Percentiles rank a stretch among this genome's conserved stretches.
Conservation (phyloP, 2,113 vertebrate species). For the Varanus komodoensis region DNA sequence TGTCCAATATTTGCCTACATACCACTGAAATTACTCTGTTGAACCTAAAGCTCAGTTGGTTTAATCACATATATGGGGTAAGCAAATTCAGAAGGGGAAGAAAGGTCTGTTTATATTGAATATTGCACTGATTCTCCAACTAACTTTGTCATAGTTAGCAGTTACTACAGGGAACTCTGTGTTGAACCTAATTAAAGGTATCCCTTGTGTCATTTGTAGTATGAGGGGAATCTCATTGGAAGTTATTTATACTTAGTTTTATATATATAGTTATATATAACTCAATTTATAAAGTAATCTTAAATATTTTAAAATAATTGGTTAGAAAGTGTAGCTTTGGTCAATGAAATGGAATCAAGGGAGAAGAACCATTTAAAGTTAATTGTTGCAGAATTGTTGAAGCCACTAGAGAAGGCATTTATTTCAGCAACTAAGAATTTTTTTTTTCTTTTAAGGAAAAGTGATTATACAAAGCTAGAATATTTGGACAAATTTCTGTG, state of each 20-base stretch:
- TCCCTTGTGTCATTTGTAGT: slow-evolving; percentile 6
- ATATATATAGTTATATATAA: background rate
- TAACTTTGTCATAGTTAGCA: slow-evolving; percentile 9
- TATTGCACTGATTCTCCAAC: background rate
- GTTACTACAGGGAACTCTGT: slow-evolving; percentile 15
- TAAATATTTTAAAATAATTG: slow-evolving; percentile 31
- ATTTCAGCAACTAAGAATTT: slow-evolving; percentile 8
- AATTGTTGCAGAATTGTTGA: background rate
- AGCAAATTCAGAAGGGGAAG: slow-evolving; percentile 5
- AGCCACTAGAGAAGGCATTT: background rate
- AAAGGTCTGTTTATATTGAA: background rate
- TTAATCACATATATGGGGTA: background rate
- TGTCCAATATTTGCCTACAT: background rate
- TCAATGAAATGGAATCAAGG: slow-evolving; percentile 16
- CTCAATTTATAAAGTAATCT: slow-evolving; percentile 16
- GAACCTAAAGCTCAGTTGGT: slow-evolving; percentile 5
- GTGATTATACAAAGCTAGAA: background rate
- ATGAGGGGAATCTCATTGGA: slow-evolving; percentile 5
- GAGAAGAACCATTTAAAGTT: slow-evolving; percentile 14
- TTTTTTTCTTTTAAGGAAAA: background rate
- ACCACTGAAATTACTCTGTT: background rate
- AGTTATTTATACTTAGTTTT: background rate
- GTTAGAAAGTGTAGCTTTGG: background rate
- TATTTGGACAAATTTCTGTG: slow-evolving; percentile 11
- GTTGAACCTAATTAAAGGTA: slow-evolving; percentile 18